phyloP scores from a whole-genome alignment of 2,797 vertebrate species.

The Centroberyx gerrardi region DNA sequence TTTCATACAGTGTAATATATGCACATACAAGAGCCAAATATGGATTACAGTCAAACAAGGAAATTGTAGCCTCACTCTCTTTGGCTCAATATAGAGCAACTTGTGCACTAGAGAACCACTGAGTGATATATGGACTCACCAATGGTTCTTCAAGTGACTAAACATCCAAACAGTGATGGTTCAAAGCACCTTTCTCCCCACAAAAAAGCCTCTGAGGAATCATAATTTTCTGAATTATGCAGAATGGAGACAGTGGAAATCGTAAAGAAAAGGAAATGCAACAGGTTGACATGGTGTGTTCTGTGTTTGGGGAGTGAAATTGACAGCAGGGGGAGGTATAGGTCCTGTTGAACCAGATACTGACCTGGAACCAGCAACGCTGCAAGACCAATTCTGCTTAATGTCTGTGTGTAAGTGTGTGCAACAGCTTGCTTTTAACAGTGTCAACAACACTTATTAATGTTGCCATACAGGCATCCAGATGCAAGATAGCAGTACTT shows the following conservation, averaged over 20 bases:
- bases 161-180: neutral
- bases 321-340: slow-evolving; percentile 72
- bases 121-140: too few species aligned
- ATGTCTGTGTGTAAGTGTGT: neutral
- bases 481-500: neutral
- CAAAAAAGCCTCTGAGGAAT: neutral
- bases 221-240: neutral
- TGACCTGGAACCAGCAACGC: neutral
- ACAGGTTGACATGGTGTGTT: neutral
- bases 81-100: too few species aligned
- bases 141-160: neutral
- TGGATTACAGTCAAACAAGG: too few species aligned
- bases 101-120: too few species aligned
- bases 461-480: neutral
- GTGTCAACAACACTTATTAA: neutral
- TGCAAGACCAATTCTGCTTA: neutral
- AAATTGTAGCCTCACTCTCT: too few species aligned
- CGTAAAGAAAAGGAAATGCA: neutral
- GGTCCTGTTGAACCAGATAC: neutral
- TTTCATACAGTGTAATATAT: too few species aligned
- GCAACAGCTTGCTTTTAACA: neutral
- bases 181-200: neutral
- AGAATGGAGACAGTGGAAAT: neutral
- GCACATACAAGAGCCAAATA: too few species aligned
- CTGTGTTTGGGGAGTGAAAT: slow-evolving; percentile 11